phyloP scores from a whole-genome alignment of 2,797 vertebrate species.

The Poeciliopsis gracilis region DNA sequence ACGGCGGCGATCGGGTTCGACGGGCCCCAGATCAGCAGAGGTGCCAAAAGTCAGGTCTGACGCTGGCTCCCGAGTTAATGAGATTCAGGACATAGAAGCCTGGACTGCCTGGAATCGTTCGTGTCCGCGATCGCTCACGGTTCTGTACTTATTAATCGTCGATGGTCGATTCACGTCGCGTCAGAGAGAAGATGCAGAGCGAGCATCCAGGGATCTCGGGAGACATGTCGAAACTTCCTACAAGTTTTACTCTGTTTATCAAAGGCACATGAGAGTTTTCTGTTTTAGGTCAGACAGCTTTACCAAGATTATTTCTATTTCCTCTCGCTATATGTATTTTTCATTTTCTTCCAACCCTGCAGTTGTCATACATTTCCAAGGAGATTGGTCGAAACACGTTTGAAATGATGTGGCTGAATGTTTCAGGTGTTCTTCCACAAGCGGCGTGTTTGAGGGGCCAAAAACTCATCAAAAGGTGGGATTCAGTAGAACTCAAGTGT shows the following conservation, averaged over 20 bases:
- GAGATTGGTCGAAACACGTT: not conserved
- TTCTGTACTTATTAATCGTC: not conserved
- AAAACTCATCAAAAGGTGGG: not conserved
- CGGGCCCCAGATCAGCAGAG: slow-evolving; percentile 39
- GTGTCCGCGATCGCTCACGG: not conserved
- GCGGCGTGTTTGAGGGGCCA: not conserved
- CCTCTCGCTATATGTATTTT: not conserved
- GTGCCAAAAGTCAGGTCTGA: slow-evolving; percentile 42
- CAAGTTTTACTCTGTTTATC: not conserved
- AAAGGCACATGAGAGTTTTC: not conserved
- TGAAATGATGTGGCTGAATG: not conserved
- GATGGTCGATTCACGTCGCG: not conserved
- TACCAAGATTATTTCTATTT: not conserved
- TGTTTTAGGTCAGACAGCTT: too few species aligned
- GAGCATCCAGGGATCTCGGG: not conserved
- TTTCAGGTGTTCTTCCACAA: not conserved
- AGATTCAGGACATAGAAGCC: slow-evolving; percentile 32
- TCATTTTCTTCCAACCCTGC: not conserved
- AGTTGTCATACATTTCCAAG: not conserved
- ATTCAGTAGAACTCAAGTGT: not conserved
- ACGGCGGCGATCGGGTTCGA: slow-evolving; percentile 42
- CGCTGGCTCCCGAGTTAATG: slow-evolving; percentile 8
- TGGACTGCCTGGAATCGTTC: slow-evolving; percentile 25
- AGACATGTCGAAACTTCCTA: not conserved
- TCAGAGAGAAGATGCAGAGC: not conserved